Evolutionary conservation across 1,140 invertebrate species (phyloP).

Genomic region (Zophobas atratus): DNA sequence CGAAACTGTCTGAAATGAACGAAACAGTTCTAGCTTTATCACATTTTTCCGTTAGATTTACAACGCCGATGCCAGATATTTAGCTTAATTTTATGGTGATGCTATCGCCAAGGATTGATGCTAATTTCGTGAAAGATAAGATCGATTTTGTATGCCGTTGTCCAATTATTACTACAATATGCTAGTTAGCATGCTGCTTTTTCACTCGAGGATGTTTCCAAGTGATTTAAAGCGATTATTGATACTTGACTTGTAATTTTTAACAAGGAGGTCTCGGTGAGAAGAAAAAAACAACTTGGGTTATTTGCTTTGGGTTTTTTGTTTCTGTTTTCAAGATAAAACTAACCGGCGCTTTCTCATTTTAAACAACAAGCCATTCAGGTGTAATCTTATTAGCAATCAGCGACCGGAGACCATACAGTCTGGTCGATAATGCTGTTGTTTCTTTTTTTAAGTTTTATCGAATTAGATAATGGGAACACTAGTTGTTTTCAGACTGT

Average conservation of each 20-base stretch:
- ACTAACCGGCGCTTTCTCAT: no score
- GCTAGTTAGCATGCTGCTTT: conserved; percentile 16
- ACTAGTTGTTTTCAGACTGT: no score
- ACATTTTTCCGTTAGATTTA: conserved; percentile 5
- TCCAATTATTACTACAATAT: conserved; percentile 40
- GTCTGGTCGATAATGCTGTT: no score
- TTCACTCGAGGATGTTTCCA: not conserved
- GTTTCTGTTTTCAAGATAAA: no score
- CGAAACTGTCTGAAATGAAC: conserved; percentile 58
- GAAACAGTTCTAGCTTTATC: conserved; percentile 19
- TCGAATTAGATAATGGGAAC: no score
- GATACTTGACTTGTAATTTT: not conserved
- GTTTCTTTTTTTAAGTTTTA: no score
- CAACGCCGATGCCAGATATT: not conserved
- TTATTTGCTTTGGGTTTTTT: no score
- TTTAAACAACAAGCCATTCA: no score
- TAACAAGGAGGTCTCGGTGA: no score
- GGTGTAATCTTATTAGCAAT: no score
- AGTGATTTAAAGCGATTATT: not conserved
- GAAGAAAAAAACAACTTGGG: not conserved
- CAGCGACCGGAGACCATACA: no score
- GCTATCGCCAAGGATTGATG: conserved; percentile 14
- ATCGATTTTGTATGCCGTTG: conserved; percentile 22
- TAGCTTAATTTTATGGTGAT: conserved; percentile 8
- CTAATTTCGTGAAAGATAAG: conserved; percentile 36